Evolutionary conservation across 2,888 invertebrate species (phyloP).

Genomic region (Acrobasis suavella): DNA sequence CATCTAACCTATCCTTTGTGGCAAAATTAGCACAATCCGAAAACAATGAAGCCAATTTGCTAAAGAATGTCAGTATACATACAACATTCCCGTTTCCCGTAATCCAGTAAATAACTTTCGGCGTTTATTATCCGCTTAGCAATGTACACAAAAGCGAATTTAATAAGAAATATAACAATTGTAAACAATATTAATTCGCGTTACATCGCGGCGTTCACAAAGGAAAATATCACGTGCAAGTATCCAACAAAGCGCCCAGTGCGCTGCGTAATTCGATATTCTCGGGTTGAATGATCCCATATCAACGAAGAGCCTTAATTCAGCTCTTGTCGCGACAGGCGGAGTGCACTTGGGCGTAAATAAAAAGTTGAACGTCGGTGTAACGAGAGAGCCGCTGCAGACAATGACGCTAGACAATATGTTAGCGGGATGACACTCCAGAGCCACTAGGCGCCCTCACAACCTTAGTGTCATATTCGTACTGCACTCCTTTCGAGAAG

Average conservation of each 20-base stretch:
- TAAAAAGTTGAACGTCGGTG: constrained; percentile 78
- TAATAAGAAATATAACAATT: constrained; percentile 3
- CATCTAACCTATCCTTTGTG: constrained; percentile 22
- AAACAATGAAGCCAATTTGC: constrained; percentile 11
- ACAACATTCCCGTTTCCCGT: not conserved
- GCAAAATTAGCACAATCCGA: constrained; percentile 19
- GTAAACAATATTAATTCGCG: constrained; percentile 32
- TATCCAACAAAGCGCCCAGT: constrained; percentile 75
- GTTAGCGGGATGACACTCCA: constrained; percentile 73
- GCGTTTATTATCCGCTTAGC: constrained; percentile 2
- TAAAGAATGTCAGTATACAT: not conserved
- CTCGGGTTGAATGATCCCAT: constrained; percentile 81
- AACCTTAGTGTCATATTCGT: constrained; percentile 49
- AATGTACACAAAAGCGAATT: constrained; percentile 3
- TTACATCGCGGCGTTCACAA: constrained; percentile 41
- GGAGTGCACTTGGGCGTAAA: constrained; percentile 81
- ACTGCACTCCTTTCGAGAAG: constrained; percentile 43
- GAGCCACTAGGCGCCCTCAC: constrained; percentile 62
- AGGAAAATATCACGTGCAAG: constrained; percentile 76
- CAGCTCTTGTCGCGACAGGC: constrained; percentile 73
- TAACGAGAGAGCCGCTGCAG: constrained; percentile 66
- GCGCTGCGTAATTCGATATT: constrained; percentile 78
- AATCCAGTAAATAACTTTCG: not conserved
- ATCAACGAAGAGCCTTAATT: constrained; percentile 79
- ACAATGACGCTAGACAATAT: constrained; percentile 79